Base-by-base conservation (phyloP, 64 coral and sea anemone genomes). In the Trachythela sp. region DNA sequence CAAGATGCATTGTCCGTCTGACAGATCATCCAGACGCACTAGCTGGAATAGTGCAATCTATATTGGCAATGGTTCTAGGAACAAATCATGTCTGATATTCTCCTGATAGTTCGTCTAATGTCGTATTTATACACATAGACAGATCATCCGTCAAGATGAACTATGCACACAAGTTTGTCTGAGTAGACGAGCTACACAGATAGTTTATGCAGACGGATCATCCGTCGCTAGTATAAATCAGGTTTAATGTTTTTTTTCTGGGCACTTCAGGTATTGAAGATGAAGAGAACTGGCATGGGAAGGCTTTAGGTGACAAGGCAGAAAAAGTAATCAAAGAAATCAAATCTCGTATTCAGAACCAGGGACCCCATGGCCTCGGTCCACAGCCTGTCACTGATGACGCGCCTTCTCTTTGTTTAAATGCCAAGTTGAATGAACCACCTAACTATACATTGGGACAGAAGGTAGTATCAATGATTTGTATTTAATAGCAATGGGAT, bases 271-370 rank as follows among this genome's bases (percentile, higher is more conserved):
- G 93, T 51, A 70, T 98, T 89, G 95, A 94, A 83, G 91, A 98
- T 75, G 15, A 84, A n/a, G 92, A 94, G 30, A 94, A 94, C 39
- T 98, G 88, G 77, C 95, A 98, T 89, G 95, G 95, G 1, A 98
- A 98, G 56, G 85, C 95, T 58, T 60, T 98, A 51, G 92, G 89
- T 2, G 93, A 93, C 84, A 94, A 91, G 48, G 91, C 83, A 13
- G 43, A 35, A 33, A 84, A 42, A 52, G 87, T 88, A 36, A 36
- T 97, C 14, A 83, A 87, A 31, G 26, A 27, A 13, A 64, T 97
- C 1, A 86, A 94, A 15, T 11, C 56, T 26, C 86, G 86, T 1
- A 87, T 98, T 27, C 40, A 58, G 22, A 64, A 48, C 40, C 24
- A 45, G 33, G 39, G 58, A 9, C 68, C 84, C 0, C 91, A 91